phyloP scores from a whole-genome alignment of 2,888 invertebrate species.

The Odontocerum albicorne region DNA sequence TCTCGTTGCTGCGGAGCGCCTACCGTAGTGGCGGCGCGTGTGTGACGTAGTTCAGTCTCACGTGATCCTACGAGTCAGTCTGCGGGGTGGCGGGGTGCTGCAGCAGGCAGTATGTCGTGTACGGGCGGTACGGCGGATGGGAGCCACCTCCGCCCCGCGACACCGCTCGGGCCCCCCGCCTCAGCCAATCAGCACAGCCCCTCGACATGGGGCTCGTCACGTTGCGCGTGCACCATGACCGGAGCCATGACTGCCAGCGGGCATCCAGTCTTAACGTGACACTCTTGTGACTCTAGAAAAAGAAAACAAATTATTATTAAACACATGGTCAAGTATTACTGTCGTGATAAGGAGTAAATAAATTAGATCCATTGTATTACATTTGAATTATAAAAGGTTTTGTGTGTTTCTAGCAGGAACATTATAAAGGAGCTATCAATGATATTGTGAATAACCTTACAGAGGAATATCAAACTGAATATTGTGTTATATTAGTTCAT shows the following conservation, averaged over 20 bases:
- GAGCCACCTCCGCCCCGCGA: constrained; percentile 14
- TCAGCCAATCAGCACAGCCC: constrained; percentile 29
- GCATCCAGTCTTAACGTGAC: constrained; percentile 48
- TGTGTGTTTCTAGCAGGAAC: too few species aligned
- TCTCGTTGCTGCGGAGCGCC: constrained; percentile 5
- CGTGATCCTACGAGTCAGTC: too few species aligned
- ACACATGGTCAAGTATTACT: too few species aligned
- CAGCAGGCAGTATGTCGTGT: constrained; percentile 26
- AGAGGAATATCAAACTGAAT: too few species aligned
- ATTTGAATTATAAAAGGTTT: too few species aligned
- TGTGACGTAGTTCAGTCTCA: background rate
- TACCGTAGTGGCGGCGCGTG: background rate
- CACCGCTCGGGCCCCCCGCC: constrained; percentile 23
- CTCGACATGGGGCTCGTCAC: constrained; percentile 28
- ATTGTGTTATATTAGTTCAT: too few species aligned
- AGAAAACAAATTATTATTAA: too few species aligned
- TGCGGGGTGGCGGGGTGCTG: constrained; percentile 1
- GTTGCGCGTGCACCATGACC: constrained; percentile 42
- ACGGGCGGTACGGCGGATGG: constrained; percentile 29
- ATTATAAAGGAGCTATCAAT: too few species aligned
- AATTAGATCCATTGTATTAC: too few species aligned
- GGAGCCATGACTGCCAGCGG: constrained; percentile 45
- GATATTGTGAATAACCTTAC: too few species aligned
- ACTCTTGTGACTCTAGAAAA: constrained; percentile 39
- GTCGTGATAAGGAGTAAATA: too few species aligned